Conservation (phyloP, 23 tunicate species). For the Clavelina lepadiformis region DNA sequence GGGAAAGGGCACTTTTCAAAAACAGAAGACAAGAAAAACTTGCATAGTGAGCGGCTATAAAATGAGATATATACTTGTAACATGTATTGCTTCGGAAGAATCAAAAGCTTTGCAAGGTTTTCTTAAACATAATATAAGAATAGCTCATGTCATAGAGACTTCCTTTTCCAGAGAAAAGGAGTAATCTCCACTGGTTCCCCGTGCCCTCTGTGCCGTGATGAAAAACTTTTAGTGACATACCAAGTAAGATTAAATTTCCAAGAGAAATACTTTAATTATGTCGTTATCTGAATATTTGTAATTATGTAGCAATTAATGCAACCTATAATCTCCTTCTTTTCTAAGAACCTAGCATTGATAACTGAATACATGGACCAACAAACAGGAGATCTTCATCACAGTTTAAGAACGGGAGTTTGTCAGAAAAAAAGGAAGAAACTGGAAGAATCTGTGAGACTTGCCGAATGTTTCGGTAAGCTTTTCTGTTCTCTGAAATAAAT, state of each 20-base stretch:
- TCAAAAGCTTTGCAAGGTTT: too few relatives aligned
- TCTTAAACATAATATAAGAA: too few relatives aligned
- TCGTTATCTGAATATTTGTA: too few relatives aligned
- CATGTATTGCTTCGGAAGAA: too few relatives aligned
- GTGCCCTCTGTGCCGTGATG: conserved; percentile 51
- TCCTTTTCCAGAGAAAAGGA: conserved; percentile 22
- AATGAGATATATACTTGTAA: too few relatives aligned
- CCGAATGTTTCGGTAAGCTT: conserved; percentile 24
- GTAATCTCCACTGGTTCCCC: conserved; percentile 33
- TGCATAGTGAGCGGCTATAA: too few relatives aligned
- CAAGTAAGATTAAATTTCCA: too few relatives aligned
- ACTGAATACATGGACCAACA: conserved; percentile 39
- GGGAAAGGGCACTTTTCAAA: conserved; percentile 39
- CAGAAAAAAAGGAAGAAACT: conserved; percentile 5
- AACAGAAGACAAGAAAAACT: conserved; percentile 46
- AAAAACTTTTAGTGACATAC: conserved; percentile 24
- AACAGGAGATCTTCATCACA: conserved; percentile 14
- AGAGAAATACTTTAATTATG: too few relatives aligned
- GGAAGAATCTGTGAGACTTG: conserved; percentile 1
- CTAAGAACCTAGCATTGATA: conserved; percentile 26
- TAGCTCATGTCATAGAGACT: too few relatives aligned
- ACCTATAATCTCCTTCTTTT: neutral
- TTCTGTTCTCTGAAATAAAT: too few relatives aligned
- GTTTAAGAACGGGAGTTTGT: conserved; percentile 41
- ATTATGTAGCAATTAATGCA: too few relatives aligned